Percentiles rank a stretch among this genome's conserved stretches.
These are phyloP conservation scores for Archivesica marissinica DNA, from an alignment of 1,140 invertebrate species.

Conservation along the genomic window DNA sequence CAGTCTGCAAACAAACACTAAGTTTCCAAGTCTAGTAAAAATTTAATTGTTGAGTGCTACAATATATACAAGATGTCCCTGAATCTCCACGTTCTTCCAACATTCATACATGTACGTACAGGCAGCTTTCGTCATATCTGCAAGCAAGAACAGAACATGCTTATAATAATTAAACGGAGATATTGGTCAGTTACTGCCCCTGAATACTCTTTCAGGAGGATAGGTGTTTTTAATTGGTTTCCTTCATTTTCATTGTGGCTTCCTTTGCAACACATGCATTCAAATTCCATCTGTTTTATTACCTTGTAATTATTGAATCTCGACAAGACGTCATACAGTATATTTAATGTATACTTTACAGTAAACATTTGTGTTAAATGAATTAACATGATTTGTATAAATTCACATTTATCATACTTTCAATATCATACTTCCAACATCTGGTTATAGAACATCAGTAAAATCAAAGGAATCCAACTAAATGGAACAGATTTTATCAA, in stretches of 20 bases:
- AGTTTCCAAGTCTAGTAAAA: slow-evolving; percentile 10
- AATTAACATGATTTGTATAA: too few relatives aligned
- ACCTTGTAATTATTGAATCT: too few relatives aligned
- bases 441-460: background rate
- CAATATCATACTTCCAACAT: background rate
- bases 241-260: too few relatives aligned
- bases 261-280: too few relatives aligned
- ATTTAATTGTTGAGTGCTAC: slow-evolving; percentile 63
- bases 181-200: background rate
- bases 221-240: too few relatives aligned
- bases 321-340: background rate
- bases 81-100: background rate
- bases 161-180: background rate
- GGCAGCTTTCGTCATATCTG: slow-evolving; percentile 37
- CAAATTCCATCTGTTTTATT: too few relatives aligned
- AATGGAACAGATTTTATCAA: background rate
- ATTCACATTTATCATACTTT: too few relatives aligned
- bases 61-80: slow-evolving; percentile 31
- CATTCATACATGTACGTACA: slow-evolving; percentile 15
- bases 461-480: background rate
- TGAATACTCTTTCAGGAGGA: background rate
- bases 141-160: background rate
- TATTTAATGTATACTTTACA: too few relatives aligned
- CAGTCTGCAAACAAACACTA: too few relatives aligned
- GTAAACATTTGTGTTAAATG: too few relatives aligned